Evolutionary conservation across 2,888 invertebrate genomes (phyloP), one percentile per base, ranked within the genome.

Genomic region (Fissipunctia ypsillon): DNA sequence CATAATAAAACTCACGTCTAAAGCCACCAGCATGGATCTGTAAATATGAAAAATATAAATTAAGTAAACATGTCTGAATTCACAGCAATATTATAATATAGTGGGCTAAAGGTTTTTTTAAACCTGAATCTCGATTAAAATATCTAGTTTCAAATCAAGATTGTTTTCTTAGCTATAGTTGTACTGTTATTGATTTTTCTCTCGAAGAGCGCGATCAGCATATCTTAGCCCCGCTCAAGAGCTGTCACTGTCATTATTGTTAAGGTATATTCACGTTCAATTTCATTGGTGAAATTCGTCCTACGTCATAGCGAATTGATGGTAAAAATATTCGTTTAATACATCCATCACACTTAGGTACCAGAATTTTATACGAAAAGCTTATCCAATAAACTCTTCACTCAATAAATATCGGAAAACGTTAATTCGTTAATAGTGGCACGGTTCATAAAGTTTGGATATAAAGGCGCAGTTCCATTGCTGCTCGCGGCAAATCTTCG

Each of bases 341-440:
- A 28, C 1, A 57, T 10, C 19, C 12, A 31, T 14, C 2, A 28
- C 14, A 64, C n/a, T 64, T 60, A 14, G 0, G 48, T 31, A 28
- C 22, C 22, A 16, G 57, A 57, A 41, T 64, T 35, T 54, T 22
- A 45, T 45, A 43, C n/a, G 25, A 7, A 16, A 68, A 60, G 31
- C 45, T 45, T 16, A 10, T 65, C 35, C 25, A 64, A 64, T 52
- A 54, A 60, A 67, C 64, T 60, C n/a, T 66, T 69, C 22, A 65
- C 25, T 25, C 25, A 31, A 69, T 73, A 82, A 83, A 73, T 78
- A 80, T 73, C 41, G 78, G 66, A 64, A 69, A 63, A 38, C 80
- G 80, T 76, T 76, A 84, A 84, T 82, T 70, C 60, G 22, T 68
- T 72, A 81, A 84, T 81, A 77, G 48, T 65, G 28, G 52, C 25